Evolutionary conservation across 1,140 invertebrate genomes (phyloP), one percentile per base, ranked within the genome.

Genomic region (Hypothenemus hampei): DNA sequence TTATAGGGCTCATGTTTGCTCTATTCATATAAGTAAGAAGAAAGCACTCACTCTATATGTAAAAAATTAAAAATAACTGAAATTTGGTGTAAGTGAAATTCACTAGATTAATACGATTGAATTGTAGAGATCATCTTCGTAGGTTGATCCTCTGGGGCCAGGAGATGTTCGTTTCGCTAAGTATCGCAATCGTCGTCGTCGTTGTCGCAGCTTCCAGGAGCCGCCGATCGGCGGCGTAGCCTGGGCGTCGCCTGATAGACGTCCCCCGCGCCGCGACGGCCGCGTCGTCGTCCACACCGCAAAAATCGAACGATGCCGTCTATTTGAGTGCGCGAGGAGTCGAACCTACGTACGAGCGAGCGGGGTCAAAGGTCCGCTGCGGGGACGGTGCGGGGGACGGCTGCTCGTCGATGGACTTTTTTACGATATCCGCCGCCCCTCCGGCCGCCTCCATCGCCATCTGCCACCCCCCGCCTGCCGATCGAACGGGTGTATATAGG

Each of bases 291-390:
- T 55, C 60, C 44, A 39, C 61, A 62, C 62, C 57, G 48, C 62
- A 65, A 65, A 65, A 65, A 65, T 65, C 64, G 64, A 65, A 65
- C 64, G 51, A 59, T 62, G 51, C 40, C 49, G 44, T 63, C 63
- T 65, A 65, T 60, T 62, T 59, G 61, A 63, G 58, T 61, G 64
- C 64, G 62, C 64, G 61, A 64, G 56, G 60, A 65, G 63, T 65
- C 59, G 62, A 61, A 56, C 57, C 58, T 48, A 52, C 54, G 47
- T 22, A 11, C 22, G 39, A 21, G 53, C 50, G 48, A 33, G 44
- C 21, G 35, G 24, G 21, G 47, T 49, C 49, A 51, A 43, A 15
- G 35, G 48, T n/a, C n/a, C n/a, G n/a, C n/a, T n/a, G n/a, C n/a
- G n/a, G n/a, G n/a, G n/a, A n/a, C 21, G 48, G 58, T 47, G 48